phyloP scores from a whole-genome alignment of 2,113 vertebrate species.

The Alces alces region DNA sequence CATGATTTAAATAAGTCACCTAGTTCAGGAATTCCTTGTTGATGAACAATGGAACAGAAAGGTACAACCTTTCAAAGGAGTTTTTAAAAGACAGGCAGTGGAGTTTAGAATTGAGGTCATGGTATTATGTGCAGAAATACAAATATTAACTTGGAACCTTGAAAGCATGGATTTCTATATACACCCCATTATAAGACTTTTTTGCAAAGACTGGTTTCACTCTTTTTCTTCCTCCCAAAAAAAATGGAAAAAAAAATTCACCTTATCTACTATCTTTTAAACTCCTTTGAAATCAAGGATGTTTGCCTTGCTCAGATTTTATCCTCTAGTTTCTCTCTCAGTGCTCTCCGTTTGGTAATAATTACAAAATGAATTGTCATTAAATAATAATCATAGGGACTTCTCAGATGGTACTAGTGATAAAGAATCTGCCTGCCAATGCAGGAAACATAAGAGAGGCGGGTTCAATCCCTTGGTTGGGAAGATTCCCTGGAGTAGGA shows the following conservation, averaged over 20 bases:
- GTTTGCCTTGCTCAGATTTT: neutral
- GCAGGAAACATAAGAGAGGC: neutral
- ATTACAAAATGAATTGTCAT: neutral
- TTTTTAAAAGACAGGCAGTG: neutral
- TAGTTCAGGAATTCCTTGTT: neutral
- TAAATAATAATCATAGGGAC: neutral
- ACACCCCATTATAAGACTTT: neutral
- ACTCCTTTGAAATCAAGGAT: neutral
- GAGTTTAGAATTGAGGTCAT: neutral
- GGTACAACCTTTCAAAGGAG: neutral
- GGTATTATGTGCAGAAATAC: neutral
- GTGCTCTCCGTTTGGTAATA: neutral
- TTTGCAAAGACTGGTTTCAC: neutral
- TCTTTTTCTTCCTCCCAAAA: accelerated
- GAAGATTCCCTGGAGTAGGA: neutral
- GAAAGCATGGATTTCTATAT: neutral
- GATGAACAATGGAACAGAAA: neutral
- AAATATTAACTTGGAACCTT: neutral
- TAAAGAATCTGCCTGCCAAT: neutral
- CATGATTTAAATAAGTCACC: neutral
- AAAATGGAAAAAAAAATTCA: neutral
- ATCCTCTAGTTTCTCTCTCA: neutral
- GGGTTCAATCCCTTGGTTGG: neutral
- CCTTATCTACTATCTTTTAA: neutral
- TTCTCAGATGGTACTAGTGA: neutral